Conservation (phyloP, 2,113 vertebrate species). For the Hydrochoerus hydrochaeris region DNA sequence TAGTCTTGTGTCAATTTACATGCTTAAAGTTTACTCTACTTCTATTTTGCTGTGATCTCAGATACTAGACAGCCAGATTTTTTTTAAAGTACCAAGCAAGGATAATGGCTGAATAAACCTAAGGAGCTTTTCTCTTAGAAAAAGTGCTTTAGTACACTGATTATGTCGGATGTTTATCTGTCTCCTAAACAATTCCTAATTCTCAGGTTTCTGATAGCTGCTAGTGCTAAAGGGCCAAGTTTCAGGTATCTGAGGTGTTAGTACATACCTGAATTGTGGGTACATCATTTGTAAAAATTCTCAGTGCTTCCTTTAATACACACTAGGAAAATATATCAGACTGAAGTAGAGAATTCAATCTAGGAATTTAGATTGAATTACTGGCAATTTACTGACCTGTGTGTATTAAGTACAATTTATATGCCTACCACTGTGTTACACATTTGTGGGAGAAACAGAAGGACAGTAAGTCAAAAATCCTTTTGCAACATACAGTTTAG, state of each 20-base stretch:
- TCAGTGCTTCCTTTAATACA: constrained; percentile 39
- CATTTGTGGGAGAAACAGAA: constrained; percentile 21
- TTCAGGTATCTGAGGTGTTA: constrained; percentile 29
- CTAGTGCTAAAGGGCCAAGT: not conserved
- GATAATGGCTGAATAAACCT: constrained; percentile 42
- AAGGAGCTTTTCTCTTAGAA: constrained; percentile 17
- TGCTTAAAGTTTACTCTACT: not conserved
- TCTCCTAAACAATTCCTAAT: constrained; percentile 46
- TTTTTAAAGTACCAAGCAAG: not conserved
- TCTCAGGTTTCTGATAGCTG: not conserved
- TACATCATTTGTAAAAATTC: constrained; percentile 31
- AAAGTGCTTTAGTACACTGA: constrained; percentile 19
- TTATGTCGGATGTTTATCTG: not conserved
- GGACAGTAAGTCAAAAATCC: not conserved
- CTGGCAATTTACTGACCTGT: constrained; percentile 24
- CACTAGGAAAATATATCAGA: constrained; percentile 31
- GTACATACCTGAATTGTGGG: not conserved
- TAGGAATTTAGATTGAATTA: not conserved
- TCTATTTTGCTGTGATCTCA: constrained; percentile 33
- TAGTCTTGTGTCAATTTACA: not conserved
- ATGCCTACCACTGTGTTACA: not conserved
- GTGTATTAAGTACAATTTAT: constrained; percentile 42
- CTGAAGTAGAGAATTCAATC: not conserved
- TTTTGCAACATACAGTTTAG: constrained; percentile 16
- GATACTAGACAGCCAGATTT: constrained; percentile 32